Percentiles rank a stretch among this genome's conserved stretches.
Evolutionary conservation across 2,888 invertebrate genomes (phyloP).

Genomic region (Prenolepis imparis): DNA sequence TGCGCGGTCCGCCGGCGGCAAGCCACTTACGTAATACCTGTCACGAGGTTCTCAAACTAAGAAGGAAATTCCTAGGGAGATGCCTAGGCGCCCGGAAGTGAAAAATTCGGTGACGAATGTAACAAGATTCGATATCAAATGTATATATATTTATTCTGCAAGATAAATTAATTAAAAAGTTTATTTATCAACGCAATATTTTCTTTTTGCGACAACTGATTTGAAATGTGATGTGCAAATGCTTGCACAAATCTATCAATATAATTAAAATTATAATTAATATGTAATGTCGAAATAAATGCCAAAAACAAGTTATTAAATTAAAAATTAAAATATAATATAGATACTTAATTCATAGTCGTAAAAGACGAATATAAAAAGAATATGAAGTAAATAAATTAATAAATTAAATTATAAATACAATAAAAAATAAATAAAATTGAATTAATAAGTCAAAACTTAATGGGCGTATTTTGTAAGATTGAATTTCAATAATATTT

Average conservation of each 20-base stretch:
- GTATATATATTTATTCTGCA: neutral
- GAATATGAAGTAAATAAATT: neutral
- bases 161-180: neutral
- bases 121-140: neutral
- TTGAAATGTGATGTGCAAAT: neutral
- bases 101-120: neutral
- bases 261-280: neutral
- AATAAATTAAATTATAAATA: neutral
- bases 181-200: neutral
- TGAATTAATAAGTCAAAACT: neutral
- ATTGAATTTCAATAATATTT: neutral
- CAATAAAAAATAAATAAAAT: neutral
- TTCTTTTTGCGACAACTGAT: neutral
- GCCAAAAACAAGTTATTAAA: neutral
- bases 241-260: neutral
- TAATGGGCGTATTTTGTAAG: neutral
- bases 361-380: neutral
- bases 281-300: neutral
- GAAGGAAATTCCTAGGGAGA: no score
- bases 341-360: neutral
- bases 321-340: neutral
- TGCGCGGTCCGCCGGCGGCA: conserved; percentile 53
- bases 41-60: conserved; percentile 70
- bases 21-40: conserved; percentile 78
- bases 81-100: neutral